Evolutionary conservation across 2,797 vertebrate genomes (phyloP).

Genomic region (Catostomus latipinnis): DNA sequence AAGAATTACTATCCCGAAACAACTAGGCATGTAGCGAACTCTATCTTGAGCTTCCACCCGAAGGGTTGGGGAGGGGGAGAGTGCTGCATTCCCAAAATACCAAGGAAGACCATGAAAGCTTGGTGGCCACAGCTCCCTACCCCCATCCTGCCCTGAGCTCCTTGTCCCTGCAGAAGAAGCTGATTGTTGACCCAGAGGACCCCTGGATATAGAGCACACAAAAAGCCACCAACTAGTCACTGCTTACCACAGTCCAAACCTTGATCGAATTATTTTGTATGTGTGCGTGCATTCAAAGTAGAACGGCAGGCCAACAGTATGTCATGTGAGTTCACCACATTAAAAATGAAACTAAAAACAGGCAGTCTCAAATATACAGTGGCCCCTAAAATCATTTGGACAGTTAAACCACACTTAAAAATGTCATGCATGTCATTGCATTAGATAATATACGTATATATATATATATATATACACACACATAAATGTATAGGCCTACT

Average conservation of each 20-base stretch:
- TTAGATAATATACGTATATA: too few species aligned
- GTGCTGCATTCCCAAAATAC: constrained; percentile 73
- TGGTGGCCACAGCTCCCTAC: constrained; percentile 27
- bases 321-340: constrained; percentile 16
- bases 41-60: constrained; percentile 35
- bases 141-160: constrained; percentile 26
- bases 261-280: not conserved
- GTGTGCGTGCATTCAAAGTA: not conserved
- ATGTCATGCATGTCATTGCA: too few species aligned
- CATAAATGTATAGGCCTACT: too few species aligned
- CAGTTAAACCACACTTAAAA: too few species aligned
- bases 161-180: constrained; percentile 3
- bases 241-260: not conserved
- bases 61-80: constrained; percentile 61
- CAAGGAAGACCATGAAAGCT: constrained; percentile 75
- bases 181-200: constrained; percentile 35
- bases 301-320: not conserved
- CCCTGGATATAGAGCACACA: constrained; percentile 11
- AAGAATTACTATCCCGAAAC: constrained; percentile 54
- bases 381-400: too few species aligned
- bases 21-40: constrained; percentile 44
- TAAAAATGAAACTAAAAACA: constrained; percentile 13
- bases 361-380: constrained; percentile 22
- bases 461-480: too few species aligned
- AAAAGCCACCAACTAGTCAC: constrained; percentile 11